Base-by-base conservation (phyloP, 2,888 invertebrate species). In the Amphipyra tragopoginis region DNA sequence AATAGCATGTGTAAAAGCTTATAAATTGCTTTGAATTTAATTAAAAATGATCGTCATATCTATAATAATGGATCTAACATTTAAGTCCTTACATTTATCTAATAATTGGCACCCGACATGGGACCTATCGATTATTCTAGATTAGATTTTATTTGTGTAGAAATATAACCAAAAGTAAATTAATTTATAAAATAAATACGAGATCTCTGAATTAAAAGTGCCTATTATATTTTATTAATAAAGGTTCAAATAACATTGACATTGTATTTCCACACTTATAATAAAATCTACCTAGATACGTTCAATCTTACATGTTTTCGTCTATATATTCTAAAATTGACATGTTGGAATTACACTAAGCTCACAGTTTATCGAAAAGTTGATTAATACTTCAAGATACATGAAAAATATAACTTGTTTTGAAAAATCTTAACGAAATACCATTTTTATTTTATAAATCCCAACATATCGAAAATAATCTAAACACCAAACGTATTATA, bases 401-500 rank as follows among this genome's bases (percentile, higher is more conserved):
- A 36, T 1, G 5, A 44, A n/a, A 29, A 21, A 11, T 10, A 21
- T 44, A 0, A 26, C 7, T 2, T n/a, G 10, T 9, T 1, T n/a
- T n/a, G n/a, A 2, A 9, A 11, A 5, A 0, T 29, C 3, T 6
- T n/a, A 44, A 21, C 21, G 36, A 10, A 5, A 34, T 40, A 3
- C 5, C 21, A 21, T 10, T 5, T 45, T 45, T 14, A 10, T 11
- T 38, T 39, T 36, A 21, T 57, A 52, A 59, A 79, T 83, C 76
- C 85, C 82, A 86, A 84, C 77, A 83, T 82, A 69, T 80, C 79
- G 64, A 71, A 63, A 81, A 65, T 77, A 77, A 72, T 75, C 80
- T 85, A 86, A 72, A 87, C 82, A 89, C 75, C 74, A 87, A 89
- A 90, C 85, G 80, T 92, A 92, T 88, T 88, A 92, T 88, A 69